Percentiles rank a stretch among this genome's conserved stretches.
Evolutionary conservation across 2,113 vertebrate species (phyloP).

Genomic region (Lophura nycthemera): DNA sequence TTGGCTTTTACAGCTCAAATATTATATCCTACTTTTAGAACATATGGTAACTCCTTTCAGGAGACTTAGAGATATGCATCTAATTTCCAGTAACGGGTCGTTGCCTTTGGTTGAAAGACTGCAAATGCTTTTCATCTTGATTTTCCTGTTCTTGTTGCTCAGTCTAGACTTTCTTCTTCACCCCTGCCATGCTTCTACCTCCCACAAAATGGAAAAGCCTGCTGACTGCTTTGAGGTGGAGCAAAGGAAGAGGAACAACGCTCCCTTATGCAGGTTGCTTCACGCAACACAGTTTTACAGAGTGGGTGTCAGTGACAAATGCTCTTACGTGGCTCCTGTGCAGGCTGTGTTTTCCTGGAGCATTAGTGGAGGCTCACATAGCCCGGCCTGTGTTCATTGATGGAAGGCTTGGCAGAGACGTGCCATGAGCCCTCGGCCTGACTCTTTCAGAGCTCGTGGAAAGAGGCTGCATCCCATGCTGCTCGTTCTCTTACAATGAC

Average conservation of each 20-base stretch:
- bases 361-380: background rate
- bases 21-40: slow-evolving; percentile 73
- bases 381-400: background rate
- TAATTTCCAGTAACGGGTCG: slow-evolving; percentile 43
- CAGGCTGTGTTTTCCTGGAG: background rate
- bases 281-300: background rate
- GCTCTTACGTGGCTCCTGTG: background rate
- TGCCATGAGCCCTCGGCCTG: background rate
- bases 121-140: slow-evolving; percentile 3
- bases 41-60: slow-evolving; percentile 56
- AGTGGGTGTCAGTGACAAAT: background rate
- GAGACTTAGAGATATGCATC: slow-evolving; percentile 40
- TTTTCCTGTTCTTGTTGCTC: background rate
- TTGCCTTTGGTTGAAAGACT: slow-evolving; percentile 27
- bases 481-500: background rate
- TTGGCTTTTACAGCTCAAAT: slow-evolving; percentile 77
- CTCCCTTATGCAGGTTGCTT: slow-evolving; percentile 2
- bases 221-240: background rate
- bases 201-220: background rate
- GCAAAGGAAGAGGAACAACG: background rate
- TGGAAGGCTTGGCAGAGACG: background rate
- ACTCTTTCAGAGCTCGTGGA: background rate
- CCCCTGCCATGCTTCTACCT: background rate
- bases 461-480: background rate
- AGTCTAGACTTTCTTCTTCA: background rate